A percentile compares a stretch with the other conserved stretches of the same genome.
Conservation (phyloP, 2,113 vertebrate species). For the Oxyura jamaicensis region DNA sequence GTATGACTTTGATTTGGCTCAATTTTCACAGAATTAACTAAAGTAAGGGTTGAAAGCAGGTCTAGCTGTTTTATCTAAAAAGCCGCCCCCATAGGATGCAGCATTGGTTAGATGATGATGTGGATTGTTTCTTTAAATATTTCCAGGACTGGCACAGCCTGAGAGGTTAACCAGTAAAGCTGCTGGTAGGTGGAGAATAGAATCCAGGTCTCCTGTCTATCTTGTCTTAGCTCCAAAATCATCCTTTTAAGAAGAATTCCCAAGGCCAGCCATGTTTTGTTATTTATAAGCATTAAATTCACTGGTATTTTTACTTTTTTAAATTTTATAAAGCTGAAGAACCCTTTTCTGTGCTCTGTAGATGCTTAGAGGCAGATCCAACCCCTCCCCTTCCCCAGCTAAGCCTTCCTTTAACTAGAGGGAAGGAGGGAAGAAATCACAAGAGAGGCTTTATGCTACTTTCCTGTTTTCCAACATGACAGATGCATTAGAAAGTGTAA, state of each 20-base stretch:
- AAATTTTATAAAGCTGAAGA: slow-evolving; percentile 25
- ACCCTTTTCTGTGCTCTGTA: background rate
- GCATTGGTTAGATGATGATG: background rate
- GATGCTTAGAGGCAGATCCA: slow-evolving; percentile 30
- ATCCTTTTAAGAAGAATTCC: slow-evolving; percentile 32
- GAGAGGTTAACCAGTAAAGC: slow-evolving; percentile 9
- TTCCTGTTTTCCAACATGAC: slow-evolving; percentile 62
- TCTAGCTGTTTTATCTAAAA: background rate
- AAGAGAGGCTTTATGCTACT: slow-evolving; percentile 58
- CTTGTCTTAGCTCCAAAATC: background rate
- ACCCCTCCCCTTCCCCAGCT: background rate
- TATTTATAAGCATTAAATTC: slow-evolving; percentile 32
- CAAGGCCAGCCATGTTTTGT: background rate
- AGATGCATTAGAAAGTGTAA: slow-evolving; percentile 72
- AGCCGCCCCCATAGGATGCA: background rate
- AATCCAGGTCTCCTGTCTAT: background rate
- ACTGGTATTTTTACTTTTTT: slow-evolving; percentile 45
- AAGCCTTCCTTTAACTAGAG: slow-evolving; percentile 3
- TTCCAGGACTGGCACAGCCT: background rate
- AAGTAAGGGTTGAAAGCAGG: background rate
- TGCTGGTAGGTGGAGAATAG: background rate
- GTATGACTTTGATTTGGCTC: background rate
- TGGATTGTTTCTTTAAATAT: slow-evolving; percentile 12
- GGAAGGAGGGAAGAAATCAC: background rate
- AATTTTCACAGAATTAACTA: background rate